These are phyloP conservation scores for Marronus borbonicus DNA, from an alignment of 2,888 invertebrate species.

Conservation along the genomic window DNA sequence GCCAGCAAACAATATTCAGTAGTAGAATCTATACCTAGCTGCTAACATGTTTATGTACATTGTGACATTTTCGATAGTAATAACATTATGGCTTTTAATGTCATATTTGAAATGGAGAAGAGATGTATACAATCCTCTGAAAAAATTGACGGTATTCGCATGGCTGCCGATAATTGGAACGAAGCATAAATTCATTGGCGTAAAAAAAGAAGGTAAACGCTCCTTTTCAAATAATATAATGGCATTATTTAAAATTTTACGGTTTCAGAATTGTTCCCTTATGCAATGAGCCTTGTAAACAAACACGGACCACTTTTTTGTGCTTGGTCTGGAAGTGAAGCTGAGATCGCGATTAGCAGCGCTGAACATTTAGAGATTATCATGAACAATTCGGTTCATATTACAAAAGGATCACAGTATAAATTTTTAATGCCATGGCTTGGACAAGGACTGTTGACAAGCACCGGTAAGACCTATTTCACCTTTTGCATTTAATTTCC, in stretches of 20 bases:
- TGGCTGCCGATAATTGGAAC: constrained; percentile 56
- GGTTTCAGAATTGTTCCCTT: not conserved
- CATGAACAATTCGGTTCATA: constrained; percentile 7
- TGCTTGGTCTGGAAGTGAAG: constrained; percentile 14
- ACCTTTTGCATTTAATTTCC: not conserved
- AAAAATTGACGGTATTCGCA: constrained; percentile 59
- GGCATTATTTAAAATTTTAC: not conserved
- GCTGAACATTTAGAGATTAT: constrained; percentile 35
- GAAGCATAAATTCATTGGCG: constrained; percentile 48
- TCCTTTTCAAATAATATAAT: constrained; percentile 26
- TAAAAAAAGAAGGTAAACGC: constrained; percentile 56
- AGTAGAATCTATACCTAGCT: not conserved
- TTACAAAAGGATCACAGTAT: not conserved
- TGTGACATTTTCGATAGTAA: not conserved
- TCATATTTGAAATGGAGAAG: constrained; percentile 26
- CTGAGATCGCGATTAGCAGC: constrained; percentile 1
- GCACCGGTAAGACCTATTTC: not conserved
- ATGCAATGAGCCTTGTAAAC: not conserved
- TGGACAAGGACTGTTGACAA: not conserved
- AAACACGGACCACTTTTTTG: constrained; percentile 21
- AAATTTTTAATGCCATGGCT: not conserved
- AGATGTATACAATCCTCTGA: constrained; percentile 43
- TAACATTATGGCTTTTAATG: constrained; percentile 18
- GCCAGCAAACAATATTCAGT: not conserved
- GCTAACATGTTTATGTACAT: constrained; percentile 7